These are phyloP conservation scores for Pandion haliaetus DNA, from an alignment of 2,113 vertebrate species.

Conservation along the genomic window DNA sequence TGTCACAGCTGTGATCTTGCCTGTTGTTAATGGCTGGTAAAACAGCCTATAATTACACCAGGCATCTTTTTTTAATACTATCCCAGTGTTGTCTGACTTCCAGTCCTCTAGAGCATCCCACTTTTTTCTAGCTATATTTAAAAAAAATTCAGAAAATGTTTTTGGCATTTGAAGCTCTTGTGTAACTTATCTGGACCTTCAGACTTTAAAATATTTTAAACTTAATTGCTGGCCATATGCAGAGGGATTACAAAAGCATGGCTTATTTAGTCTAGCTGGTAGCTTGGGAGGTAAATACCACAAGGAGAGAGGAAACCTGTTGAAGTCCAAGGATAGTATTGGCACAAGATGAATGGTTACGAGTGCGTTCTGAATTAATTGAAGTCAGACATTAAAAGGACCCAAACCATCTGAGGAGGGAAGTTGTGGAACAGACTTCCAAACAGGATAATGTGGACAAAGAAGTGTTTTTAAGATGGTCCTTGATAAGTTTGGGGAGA, in stretches of 20 bases:
- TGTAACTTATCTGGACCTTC: neutral
- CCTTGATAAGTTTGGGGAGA: neutral
- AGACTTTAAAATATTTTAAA: neutral
- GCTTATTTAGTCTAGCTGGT: constrained; percentile 51
- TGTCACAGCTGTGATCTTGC: constrained; percentile 37
- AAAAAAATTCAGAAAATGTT: neutral
- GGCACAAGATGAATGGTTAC: constrained; percentile 52
- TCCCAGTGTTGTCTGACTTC: neutral
- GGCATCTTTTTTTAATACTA: neutral
- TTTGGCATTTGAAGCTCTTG: neutral
- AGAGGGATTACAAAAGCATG: neutral
- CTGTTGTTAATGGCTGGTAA: constrained; percentile 3
- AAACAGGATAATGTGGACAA: constrained; percentile 60
- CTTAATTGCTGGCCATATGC: neutral
- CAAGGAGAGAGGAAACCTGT: constrained; percentile 45
- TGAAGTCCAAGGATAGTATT: neutral
- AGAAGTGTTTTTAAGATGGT: constrained; percentile 26
- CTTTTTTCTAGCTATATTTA: neutral
- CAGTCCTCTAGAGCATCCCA: neutral
- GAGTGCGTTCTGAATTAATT: constrained; percentile 9
- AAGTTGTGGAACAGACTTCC: constrained; percentile 26
- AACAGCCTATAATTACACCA: constrained; percentile 25
- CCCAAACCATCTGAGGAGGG: neutral
- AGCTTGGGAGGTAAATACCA: neutral
- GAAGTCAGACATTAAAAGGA: constrained; percentile 55